Evolutionary conservation across 2,113 vertebrate species (phyloP).

Genomic region (Herpetotheres cachinnans): DNA sequence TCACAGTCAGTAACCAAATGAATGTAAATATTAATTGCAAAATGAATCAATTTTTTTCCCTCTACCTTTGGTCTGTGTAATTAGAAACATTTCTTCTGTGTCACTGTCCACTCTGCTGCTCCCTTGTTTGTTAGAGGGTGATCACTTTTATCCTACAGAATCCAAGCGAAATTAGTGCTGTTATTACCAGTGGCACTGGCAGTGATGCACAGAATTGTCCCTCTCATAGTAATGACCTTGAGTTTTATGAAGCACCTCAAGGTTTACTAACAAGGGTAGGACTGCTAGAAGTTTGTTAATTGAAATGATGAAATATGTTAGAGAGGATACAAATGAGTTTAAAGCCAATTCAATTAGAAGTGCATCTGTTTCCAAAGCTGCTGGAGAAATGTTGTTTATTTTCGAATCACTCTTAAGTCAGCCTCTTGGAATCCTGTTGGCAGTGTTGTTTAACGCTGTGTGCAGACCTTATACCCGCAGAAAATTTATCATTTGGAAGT

Average conservation of each 20-base stretch:
- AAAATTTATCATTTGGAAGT: slow-evolving; percentile 9
- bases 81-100: slow-evolving; percentile 29
- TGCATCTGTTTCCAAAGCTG: slow-evolving; percentile 59
- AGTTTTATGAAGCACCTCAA: slow-evolving; percentile 51
- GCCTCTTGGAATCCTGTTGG: slow-evolving; percentile 16
- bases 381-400: slow-evolving; percentile 23
- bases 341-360: slow-evolving; percentile 66
- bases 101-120: not conserved
- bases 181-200: not conserved
- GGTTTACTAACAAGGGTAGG: slow-evolving; percentile 46
- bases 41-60: not conserved
- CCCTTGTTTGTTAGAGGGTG: not conserved
- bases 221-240: slow-evolving; percentile 47
- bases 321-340: slow-evolving; percentile 53
- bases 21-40: slow-evolving; percentile 47
- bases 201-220: slow-evolving; percentile 3
- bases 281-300: slow-evolving; percentile 60
- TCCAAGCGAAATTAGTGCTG: slow-evolving; percentile 24
- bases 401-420: not conserved
- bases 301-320: slow-evolving; percentile 65
- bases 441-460: not conserved
- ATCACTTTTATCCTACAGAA: not conserved
- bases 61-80: slow-evolving; percentile 11
- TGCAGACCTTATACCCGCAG: not conserved
- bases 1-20: slow-evolving; percentile 9